Evolutionary conservation across 1,140 invertebrate genomes (phyloP), one percentile per base, ranked within the genome.

Genomic region (Lamellibrachia luymesi): DNA sequence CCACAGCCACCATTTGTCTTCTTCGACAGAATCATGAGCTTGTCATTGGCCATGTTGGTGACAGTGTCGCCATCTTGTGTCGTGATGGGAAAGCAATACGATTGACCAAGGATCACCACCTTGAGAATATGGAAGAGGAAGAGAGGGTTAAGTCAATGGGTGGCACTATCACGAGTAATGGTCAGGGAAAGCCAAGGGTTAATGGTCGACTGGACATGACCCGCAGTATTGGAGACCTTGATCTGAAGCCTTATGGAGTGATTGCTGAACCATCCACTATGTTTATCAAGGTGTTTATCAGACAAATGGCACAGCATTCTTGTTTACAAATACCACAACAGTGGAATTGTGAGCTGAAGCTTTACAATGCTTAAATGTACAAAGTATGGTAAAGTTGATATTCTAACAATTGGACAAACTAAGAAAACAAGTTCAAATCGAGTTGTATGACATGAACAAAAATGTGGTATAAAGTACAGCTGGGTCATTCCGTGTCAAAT

Each of bases 171-270:
- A 91, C 92, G 13, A 92, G 90, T 94, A 95, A 92, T 94, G 96
- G 94, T 96, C 95, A 51, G 95, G 96, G 96, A 95, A 64, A 94
- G 80, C 90, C 92, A n/a, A 50, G 94, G 50, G 96, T 96, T 4
- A 97, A 97, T 95, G 97, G 97, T 10, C 94, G 96, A 52, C 95
- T 97, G 4, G 96, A 96, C 17, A 97, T 97, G 97, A 97, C 97
- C 5, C 94, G 97, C n/a, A 97, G 97, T 94, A 95, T 97, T 8
- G 97, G 97, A 10, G 97, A 97, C 94, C 94, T 97, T 8, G 97
- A 97, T 89, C 95, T 97, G 56, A 97, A 97, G 94, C 95, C 94
- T 6, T 97, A 94, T 95, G 97, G 97, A 90, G 97, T 97, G 0
- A 97, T 95, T 89, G 96, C 97, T 50, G 94, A 96, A 38, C 97